Base-by-base conservation (phyloP, 2,113 vertebrate genomes). In the Morone saxatilis region DNA sequence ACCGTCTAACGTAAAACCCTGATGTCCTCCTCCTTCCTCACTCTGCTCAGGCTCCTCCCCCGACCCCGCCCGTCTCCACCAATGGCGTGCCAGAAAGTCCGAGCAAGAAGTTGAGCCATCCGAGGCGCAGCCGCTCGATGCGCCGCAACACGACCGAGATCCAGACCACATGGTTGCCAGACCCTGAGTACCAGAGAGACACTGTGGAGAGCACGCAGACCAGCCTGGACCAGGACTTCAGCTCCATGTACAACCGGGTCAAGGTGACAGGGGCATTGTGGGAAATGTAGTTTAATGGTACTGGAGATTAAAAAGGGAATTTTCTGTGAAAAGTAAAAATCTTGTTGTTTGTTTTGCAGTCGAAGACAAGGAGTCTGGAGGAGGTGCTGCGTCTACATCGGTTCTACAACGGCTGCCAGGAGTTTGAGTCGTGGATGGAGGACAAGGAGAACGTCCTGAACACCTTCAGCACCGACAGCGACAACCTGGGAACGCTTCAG, bases 341-440 rank as follows among this genome's bases (percentile, higher is more conserved):
- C 3, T 45, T 59, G 12, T 3, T 22, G 31, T 6, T 38, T 62
- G 7, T 62, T 9, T 41, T 72, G 20, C 87, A 97, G 96, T 78
- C 71, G 25, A 96, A 95, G 85, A 94, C 87, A 83, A 95, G 83
- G 45, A 85, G 40, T 56, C 87, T 98, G 86, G 96, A 98, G 82
- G 97, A 97, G 75, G 92, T 82, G 12, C 94, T 96, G 65, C 93
- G 89, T 14, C 93, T 98, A 13, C 96, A 96, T 78, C 94, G 89
- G 0, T 98, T 98, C 94, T 94, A 90, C 71, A 94, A 92, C 84
- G 95, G 95, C 76, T 98, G 97, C 0, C 81, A 94, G 83, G 97
- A 97, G 86, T 97, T 98, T 84, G 96, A 95, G 82, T 97, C 96
- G 0, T 98, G 97, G 98, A 95, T 98, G 94, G 94, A 95, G 54